Evolutionary conservation across 2,113 vertebrate species (phyloP), one percentile per base, ranked within the genome.

Genomic region (Brachyhypopomus gauderio): DNA sequence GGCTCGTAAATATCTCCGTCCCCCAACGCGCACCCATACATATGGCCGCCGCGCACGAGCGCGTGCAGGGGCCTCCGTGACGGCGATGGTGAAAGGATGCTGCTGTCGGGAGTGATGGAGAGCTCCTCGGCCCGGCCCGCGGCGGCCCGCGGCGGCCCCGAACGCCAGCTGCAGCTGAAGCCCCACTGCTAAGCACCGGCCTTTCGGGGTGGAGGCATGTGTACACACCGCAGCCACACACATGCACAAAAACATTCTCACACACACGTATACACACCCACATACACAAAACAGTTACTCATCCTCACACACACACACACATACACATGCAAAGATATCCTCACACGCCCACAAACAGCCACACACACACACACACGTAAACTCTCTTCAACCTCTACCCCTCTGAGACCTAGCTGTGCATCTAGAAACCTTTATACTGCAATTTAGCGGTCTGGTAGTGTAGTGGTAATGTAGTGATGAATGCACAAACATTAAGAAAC

Each of bases 61-160:
- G 83, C 84, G 87, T 86, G 84, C 88, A 91, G 90, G 88, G 89
- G 92, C 90, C 92, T 85, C 91, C 90, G 88, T 90, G 91, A 92
- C 90, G 88, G 87, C 89, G 89, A 92, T 90, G 92, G 90, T 83
- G 87, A 92, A 89, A 91, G 92, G 91, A 92, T 93, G 93, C 92
- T 89, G 87, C 92, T 92, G 92, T 93, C 92, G 89, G 89, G 86
- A 81, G 88, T 93, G 93, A 94, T 94, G 87, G 92, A 94, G 87
- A 87, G 91, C 89, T 88, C 87, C 87, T 88, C 87, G 84, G 90
- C 86, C 83, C 77, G 90, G 91, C 89, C 86, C 86, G 87, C 90
- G 86, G 88, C 90, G 86, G 88, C 89, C 90, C 89, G 85, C 86
- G 0, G 75, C 27, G 45, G 5, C 58, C 75, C 52, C 41, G 69